phyloP scores from a whole-genome alignment of 2,888 invertebrate genomes.

The Drosophila histrio region DNA sequence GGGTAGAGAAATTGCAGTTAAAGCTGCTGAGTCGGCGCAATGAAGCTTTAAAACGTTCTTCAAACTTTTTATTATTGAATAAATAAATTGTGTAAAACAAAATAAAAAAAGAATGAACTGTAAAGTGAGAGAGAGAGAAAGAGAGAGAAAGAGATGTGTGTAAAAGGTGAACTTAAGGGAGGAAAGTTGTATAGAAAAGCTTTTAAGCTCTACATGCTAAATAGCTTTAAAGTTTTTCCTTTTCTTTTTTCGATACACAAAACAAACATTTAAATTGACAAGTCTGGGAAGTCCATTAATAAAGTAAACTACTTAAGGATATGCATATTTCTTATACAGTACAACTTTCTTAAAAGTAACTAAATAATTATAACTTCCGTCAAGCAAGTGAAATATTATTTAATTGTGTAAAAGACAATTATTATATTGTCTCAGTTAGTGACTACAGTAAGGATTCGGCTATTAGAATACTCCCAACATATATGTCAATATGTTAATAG shows the following conservation, averaged over 20 bases:
- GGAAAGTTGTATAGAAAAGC: background rate
- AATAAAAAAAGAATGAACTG: background rate
- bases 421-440: background rate
- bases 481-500: no score
- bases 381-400: background rate
- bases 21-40: conserved; percentile 53
- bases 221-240: background rate
- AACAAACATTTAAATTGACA: background rate
- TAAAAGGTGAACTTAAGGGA: background rate
- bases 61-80: background rate
- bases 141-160: background rate
- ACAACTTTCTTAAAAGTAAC: background rate
- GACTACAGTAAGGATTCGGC: background rate
- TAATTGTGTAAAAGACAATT: background rate
- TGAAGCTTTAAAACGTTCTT: background rate
- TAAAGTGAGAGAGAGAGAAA: background rate
- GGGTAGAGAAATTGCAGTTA: background rate
- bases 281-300: background rate
- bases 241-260: background rate
- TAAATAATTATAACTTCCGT: background rate
- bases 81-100: background rate
- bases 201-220: background rate
- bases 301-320: background rate
- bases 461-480: background rate
- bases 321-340: background rate